Evolutionary conservation across 2,888 invertebrate species (phyloP).

Genomic region (Morpho achilles): DNA sequence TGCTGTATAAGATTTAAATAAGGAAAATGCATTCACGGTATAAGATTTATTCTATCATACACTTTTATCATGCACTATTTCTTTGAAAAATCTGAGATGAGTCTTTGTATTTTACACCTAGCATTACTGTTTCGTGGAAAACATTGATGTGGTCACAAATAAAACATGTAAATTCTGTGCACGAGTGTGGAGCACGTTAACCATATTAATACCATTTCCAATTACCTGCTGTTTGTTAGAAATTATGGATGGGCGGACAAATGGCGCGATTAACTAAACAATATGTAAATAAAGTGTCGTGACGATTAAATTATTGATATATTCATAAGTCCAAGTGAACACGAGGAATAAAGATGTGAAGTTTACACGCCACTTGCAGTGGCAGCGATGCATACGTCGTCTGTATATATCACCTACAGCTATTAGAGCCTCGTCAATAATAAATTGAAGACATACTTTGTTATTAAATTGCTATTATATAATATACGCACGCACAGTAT

Average conservation of each 20-base stretch:
- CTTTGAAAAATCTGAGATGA: slow-evolving; percentile 24
- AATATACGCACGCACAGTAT: too few relatives aligned
- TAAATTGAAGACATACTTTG: too few relatives aligned
- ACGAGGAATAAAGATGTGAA: slow-evolving; percentile 16
- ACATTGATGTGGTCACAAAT: slow-evolving; percentile 25
- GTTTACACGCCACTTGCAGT: background rate
- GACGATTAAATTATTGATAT: slow-evolving; percentile 38
- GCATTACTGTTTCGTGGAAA: slow-evolving; percentile 24
- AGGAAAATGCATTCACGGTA: too few relatives aligned
- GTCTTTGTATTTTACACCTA: slow-evolving; percentile 14
- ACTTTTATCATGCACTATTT: background rate
- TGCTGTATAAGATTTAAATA: too few relatives aligned
- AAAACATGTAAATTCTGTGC: slow-evolving; percentile 31
- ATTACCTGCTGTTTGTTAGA: slow-evolving; percentile 29
- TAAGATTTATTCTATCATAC: too few relatives aligned
- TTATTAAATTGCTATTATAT: too few relatives aligned
- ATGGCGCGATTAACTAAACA: slow-evolving; percentile 31
- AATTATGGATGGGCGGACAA: slow-evolving; percentile 30
- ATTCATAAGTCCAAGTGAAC: slow-evolving; percentile 33
- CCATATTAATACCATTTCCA: slow-evolving; percentile 33
- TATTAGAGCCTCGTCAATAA: too few relatives aligned
- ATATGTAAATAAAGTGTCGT: slow-evolving; percentile 32
- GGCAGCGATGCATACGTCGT: slow-evolving; percentile 6
- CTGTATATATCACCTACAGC: background rate
- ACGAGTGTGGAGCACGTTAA: slow-evolving; percentile 29